phyloP scores from a whole-genome alignment of 1,140 invertebrate species.

The Chionoecetes opilio region DNA sequence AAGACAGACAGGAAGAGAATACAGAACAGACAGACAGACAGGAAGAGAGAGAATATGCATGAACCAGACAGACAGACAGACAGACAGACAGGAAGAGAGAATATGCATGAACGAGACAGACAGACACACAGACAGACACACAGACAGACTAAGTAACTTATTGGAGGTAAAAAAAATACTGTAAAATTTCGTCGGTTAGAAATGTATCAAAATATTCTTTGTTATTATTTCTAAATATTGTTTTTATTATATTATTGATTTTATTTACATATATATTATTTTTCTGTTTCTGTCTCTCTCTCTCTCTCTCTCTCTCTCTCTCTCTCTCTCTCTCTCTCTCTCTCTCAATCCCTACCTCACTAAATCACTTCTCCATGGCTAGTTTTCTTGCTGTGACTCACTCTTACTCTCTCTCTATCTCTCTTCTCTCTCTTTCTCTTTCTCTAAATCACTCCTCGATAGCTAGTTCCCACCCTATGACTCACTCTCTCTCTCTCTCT shows the following conservation, averaged over 20 bases:
- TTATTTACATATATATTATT: neutral
- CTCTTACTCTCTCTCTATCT: no score
- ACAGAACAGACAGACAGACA: neutral
- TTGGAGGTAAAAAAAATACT: neutral
- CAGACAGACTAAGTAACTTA: neutral
- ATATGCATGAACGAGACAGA: neutral
- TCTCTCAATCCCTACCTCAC: neutral
- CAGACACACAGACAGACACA: neutral
- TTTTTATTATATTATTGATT: no score
- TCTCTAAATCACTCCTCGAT: neutral
- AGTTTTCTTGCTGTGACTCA: no score
- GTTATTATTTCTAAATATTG: no score
- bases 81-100: neutral
- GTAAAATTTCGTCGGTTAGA: neutral
- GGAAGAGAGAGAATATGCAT: neutral
- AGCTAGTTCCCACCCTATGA: neutral
- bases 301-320: neutral
- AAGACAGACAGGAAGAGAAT: no score
- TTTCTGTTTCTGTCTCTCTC: neutral
- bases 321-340: slow-evolving; percentile 24
- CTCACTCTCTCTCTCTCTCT: no score
- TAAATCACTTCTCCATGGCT: no score
- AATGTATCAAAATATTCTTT: neutral
- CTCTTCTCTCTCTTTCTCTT: neutral
- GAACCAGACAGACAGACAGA: neutral